Conservation (phyloP, 2,888 invertebrate species). For the Schrankia costaestrigalis region DNA sequence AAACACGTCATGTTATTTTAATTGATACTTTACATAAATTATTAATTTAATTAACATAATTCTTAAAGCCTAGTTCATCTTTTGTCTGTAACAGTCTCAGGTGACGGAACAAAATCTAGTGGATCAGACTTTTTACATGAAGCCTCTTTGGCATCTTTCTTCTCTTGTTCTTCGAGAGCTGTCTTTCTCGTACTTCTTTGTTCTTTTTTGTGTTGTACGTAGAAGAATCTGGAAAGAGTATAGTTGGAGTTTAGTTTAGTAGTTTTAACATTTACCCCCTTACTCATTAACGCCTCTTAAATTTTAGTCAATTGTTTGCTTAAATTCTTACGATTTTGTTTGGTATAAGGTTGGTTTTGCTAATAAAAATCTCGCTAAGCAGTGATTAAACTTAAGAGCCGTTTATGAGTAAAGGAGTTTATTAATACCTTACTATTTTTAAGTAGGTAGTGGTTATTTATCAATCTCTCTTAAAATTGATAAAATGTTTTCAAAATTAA, state of each 20-base stretch:
- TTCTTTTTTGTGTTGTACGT: conserved; percentile 47
- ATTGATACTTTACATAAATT: too few relatives aligned
- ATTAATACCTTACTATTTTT: too few relatives aligned
- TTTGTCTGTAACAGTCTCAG: conserved; percentile 11
- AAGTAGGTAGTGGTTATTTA: too few relatives aligned
- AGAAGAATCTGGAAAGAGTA: conserved; percentile 54
- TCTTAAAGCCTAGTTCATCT: conserved; percentile 12
- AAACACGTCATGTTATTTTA: too few relatives aligned
- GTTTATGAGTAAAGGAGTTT: too few relatives aligned
- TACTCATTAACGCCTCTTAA: not conserved
- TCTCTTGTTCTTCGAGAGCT: conserved; percentile 59
- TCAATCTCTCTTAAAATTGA: too few relatives aligned
- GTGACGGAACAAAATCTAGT: conserved; percentile 20
- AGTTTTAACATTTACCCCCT: not conserved
- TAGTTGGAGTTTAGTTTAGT: not conserved
- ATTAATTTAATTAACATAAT: conserved; percentile 9
- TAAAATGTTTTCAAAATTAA: too few relatives aligned
- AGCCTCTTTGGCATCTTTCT: conserved; percentile 37
- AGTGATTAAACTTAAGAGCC: too few relatives aligned
- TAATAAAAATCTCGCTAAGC: too few relatives aligned
- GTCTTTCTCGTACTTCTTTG: conserved; percentile 47
- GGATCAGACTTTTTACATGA: conserved; percentile 36
- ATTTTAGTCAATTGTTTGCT: not conserved
- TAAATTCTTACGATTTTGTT: not conserved
- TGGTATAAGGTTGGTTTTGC: too few relatives aligned